Percentiles rank a stretch among this genome's conserved stretches.
These are phyloP conservation scores for Hyposmocoma kahamanoa DNA, from an alignment of 1,140 invertebrate genomes.

Conservation along the genomic window DNA sequence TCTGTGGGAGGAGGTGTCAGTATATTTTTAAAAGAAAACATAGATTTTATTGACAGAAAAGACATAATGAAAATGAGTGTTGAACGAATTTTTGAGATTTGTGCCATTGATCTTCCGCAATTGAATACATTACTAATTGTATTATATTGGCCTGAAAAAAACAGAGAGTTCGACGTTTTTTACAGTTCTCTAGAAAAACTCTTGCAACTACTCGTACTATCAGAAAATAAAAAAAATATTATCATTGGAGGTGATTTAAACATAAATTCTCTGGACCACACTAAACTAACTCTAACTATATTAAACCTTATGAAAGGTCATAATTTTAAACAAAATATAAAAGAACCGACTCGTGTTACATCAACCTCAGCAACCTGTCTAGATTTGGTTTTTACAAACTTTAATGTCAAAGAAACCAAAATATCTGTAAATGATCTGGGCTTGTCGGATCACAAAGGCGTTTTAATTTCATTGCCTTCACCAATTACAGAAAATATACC, in stretches of 20 bases:
- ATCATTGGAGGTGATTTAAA: not conserved
- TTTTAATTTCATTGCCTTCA: not conserved
- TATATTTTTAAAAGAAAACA: not conserved
- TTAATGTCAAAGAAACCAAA: not conserved
- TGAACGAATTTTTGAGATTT: not conserved
- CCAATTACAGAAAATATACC: not conserved
- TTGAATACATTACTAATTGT: not conserved
- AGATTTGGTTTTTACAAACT: not conserved
- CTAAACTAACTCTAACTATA: not conserved
- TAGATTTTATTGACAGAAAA: not conserved
- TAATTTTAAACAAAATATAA: not conserved
- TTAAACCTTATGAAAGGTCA: not conserved
- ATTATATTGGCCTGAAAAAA: not conserved
- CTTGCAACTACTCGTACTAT: not conserved
- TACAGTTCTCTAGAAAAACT: not conserved
- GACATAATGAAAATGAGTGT: not conserved
- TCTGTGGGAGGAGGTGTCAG: not conserved
- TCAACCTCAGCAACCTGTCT: not conserved
- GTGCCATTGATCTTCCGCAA: not conserved
- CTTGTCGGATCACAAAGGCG: not conserved
- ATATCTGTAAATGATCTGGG: not conserved
- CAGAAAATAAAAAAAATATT: not conserved
- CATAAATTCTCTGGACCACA: not conserved
- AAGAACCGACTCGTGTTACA: not conserved
- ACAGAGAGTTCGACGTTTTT: not conserved